Evolutionary conservation across 2,888 invertebrate genomes (phyloP).

Genomic region (Cephus sareptanus): DNA sequence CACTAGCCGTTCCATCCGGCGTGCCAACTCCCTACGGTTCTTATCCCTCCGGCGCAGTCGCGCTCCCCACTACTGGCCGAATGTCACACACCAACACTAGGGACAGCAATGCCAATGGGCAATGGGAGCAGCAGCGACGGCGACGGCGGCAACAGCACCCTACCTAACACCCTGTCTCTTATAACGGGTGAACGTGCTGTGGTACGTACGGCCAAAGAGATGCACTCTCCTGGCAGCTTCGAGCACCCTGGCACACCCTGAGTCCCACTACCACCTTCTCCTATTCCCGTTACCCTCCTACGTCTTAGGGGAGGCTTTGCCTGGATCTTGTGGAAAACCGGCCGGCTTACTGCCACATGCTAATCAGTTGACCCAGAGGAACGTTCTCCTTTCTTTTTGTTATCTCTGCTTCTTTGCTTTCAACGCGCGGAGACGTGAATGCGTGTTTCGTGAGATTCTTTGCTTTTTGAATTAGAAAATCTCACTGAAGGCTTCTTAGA

Average conservation of each 20-base stretch:
- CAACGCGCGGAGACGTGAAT: no score
- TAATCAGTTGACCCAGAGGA: no score
- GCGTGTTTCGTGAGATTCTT: no score
- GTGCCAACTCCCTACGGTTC: slow-evolving; percentile 18
- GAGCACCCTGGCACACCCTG: slow-evolving; percentile 12
- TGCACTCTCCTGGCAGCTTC: background rate
- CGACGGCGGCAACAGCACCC: background rate
- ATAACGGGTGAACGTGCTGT: background rate
- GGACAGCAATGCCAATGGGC: background rate
- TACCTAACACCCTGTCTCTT: background rate
- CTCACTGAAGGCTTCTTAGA: no score
- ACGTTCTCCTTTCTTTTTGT: no score
- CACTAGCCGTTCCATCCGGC: slow-evolving; percentile 36
- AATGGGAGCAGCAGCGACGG: background rate
- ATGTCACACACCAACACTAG: background rate
- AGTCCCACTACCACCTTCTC: background rate
- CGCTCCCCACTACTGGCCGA: slow-evolving; percentile 5
- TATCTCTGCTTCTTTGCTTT: no score
- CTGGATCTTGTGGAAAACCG: no score
- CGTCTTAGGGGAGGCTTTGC: background rate
- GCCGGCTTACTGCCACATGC: no score
- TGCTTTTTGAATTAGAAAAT: no score
- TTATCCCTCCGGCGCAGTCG: background rate
- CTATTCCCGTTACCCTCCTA: background rate
- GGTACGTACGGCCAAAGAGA: background rate